Evolutionary conservation across 2,113 vertebrate genomes (phyloP), one percentile per base, ranked within the genome.

Genomic region (Arenaria interpres): DNA sequence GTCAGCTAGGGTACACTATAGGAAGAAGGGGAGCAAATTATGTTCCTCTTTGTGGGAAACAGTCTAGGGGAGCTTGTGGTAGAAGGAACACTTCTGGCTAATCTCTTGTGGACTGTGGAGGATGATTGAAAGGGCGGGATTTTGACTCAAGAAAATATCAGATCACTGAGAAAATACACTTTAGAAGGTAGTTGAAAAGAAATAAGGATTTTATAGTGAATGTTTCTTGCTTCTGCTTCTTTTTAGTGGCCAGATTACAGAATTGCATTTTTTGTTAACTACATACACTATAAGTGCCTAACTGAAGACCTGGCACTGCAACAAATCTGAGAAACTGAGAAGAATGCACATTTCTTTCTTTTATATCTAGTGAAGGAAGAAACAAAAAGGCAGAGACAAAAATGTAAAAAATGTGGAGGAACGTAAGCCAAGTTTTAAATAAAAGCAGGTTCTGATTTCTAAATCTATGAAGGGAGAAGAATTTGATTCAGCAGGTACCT

Each of bases 1-100:
- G 33, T 4, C 6, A 11, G 10, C 8, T 66, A 11, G 24, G 16
- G 4, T 35, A 22, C 4, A 2, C 14, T 51, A 4, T 9, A n/a
- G 50, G n/a, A 66, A 87, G 50, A 89, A 22, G 7, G 20, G 11
- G n/a, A 84, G 6, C 6, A 63, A 37, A 67, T 46, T 10, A 15
- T 46, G 20, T 88, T 46, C 32, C 12, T 85, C 48, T 53, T 69
- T 19, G 7, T n/a, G 50, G 39, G 18, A 62, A 60, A 51, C 3
- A 37, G 16, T 19, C 18, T 17, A 27, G 12, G 12, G 22, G 32
- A 69, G 10, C n/a, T 43, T 59, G 50, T 66, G 28, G 17, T 67
- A n/a, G 25, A 57, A 76, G 21, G 13, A 76, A 25, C 8, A 14
- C 12, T 51, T 46, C 20, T 69, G 41, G 15, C 16, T 84, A 16